These are phyloP conservation scores for Phymanthus crucifer DNA, from an alignment of 92 coral and sea anemone genomes.

Conservation along the genomic window DNA sequence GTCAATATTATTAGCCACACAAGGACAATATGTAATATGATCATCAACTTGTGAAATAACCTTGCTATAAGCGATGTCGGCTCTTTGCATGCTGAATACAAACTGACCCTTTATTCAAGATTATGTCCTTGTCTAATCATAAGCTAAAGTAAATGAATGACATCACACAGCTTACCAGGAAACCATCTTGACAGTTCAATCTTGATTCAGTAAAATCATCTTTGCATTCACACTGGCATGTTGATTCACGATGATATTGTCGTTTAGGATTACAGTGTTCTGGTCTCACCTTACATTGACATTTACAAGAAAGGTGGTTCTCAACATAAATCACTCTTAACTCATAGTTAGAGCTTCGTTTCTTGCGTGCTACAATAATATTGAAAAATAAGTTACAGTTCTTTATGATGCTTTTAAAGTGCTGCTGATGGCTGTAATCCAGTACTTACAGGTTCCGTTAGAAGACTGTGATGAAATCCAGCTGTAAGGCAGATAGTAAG, in stretches of 20 bases:
- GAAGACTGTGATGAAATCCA: background rate
- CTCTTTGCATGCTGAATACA: too few relatives aligned
- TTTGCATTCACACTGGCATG: constrained; percentile 18
- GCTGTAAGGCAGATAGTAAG: background rate
- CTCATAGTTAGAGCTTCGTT: background rate
- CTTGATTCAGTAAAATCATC: background rate
- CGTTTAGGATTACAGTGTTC: background rate
- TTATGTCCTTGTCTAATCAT: too few relatives aligned
- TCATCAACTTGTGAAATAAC: too few relatives aligned
- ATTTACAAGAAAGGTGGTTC: constrained; percentile 7
- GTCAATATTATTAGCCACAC: too few relatives aligned
- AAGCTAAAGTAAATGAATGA: too few relatives aligned
- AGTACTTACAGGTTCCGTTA: background rate
- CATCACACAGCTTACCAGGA: constrained; percentile 3
- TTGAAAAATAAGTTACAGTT: too few relatives aligned
- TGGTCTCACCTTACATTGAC: constrained; percentile 14
- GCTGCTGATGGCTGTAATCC: too few relatives aligned
- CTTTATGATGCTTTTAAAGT: too few relatives aligned
- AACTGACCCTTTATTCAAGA: too few relatives aligned
- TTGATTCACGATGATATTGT: background rate
- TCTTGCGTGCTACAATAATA: background rate
- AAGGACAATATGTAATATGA: background rate
- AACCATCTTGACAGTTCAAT: constrained; percentile 3
- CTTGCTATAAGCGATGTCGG: too few relatives aligned
- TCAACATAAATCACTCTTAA: constrained; percentile 3